Evolutionary conservation across 2,888 invertebrate species (phyloP).

Genomic region (Chromoteleia sp.): DNA sequence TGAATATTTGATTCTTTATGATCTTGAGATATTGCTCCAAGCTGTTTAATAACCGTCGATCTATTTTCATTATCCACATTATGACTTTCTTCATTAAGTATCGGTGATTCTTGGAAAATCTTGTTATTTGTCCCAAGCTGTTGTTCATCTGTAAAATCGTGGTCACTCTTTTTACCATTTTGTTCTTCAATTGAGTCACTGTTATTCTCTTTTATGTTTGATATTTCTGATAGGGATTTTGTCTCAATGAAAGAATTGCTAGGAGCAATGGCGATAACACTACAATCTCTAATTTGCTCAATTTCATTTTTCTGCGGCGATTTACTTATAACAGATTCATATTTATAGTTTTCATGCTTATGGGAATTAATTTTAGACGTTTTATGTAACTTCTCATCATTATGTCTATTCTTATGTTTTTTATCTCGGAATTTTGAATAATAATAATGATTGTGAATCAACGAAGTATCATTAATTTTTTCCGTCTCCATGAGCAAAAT

Average conservation of each 20-base stretch:
- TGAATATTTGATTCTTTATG: slow-evolving; percentile 7
- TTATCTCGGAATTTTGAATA: slow-evolving; percentile 36
- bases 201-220: slow-evolving; percentile 1
- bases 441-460: slow-evolving; percentile 31
- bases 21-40: slow-evolving; percentile 43
- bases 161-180: slow-evolving; percentile 6
- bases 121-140: background rate
- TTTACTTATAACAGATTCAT: slow-evolving; percentile 18
- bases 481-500: slow-evolving; percentile 79
- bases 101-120: slow-evolving; percentile 19
- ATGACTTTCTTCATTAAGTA: slow-evolving; percentile 18
- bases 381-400: slow-evolving; percentile 36
- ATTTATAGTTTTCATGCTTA: slow-evolving; percentile 28
- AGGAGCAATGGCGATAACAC: slow-evolving; percentile 65
- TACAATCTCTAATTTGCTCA: slow-evolving; percentile 63
- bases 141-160: slow-evolving; percentile 21
- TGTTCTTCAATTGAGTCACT: slow-evolving; percentile 9
- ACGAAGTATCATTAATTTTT: slow-evolving; percentile 61
- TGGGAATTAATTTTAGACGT: slow-evolving; percentile 34
- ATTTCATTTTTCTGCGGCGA: slow-evolving; percentile 40
- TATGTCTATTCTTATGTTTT: slow-evolving; percentile 47
- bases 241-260: slow-evolving; percentile 28
- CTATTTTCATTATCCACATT: slow-evolving; percentile 52
- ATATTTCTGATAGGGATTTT: slow-evolving; percentile 11
- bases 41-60: slow-evolving; percentile 62